Evolutionary conservation across 2,797 vertebrate genomes (phyloP), one percentile per base, ranked within the genome.

Genomic region (Geotrypetes seraphini): DNA sequence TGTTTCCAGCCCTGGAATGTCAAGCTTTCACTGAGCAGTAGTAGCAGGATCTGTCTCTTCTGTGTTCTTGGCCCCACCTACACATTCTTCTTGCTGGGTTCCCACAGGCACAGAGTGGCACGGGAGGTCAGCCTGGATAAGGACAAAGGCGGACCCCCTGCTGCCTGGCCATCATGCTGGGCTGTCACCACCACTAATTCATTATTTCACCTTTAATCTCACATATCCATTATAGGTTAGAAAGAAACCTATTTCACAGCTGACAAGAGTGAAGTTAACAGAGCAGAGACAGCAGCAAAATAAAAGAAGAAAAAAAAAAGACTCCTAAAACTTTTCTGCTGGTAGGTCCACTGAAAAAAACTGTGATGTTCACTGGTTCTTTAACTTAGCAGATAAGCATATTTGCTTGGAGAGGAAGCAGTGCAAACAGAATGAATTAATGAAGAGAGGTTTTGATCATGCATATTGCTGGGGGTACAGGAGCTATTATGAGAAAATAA

Each of bases 151-250:
- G 50, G 66, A 62, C 64, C 62, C 71, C 76, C 74, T 54, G 70
- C 73, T 51, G 69, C 50, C 24, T 54, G 63, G 63, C 70, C 73
- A 53, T 53, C 70, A 63, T 63, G 69, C 76, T 63, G 62, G 51
- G 71, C 72, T 71, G 78, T 78, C 75, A 75, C 80, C 66, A 61
- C 66, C 53, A 44, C 73, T 70, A 63, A 73, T 75, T 78, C 79
- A 74, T 60, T 68, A 65, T 69, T 71, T 70, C 73, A 76, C 73
- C 82, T 82, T 81, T 79, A 81, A 81, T 75, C 75, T 75, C 57
- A 10, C 58, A 63, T 73, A 68, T 72, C 71, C 68, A 65, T 69
- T 74, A 68, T 71, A 68, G 60, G 69, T 69, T 70, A 71, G 74
- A 80, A 75, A 68, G 75, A 75, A 73, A 71, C 73, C 67, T 72